These are phyloP conservation scores for Xyrauchen texanus DNA, from an alignment of 2,113 vertebrate genomes.

Conservation along the genomic window DNA sequence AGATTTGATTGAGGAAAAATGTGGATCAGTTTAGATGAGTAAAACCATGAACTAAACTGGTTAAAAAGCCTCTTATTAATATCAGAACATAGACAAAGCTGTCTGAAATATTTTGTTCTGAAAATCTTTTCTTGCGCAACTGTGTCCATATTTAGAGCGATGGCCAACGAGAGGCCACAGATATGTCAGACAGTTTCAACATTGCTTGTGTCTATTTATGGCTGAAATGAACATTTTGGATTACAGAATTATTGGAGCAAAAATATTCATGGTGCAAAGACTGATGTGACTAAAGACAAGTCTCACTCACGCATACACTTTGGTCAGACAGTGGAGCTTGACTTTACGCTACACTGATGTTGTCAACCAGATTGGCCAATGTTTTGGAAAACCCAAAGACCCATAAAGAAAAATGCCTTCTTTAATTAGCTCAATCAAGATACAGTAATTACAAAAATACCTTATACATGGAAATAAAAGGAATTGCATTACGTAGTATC, in stretches of 20 bases:
- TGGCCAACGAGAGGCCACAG: too few species aligned
- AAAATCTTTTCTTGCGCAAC: neutral
- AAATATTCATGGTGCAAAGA: slow-evolving; percentile 63
- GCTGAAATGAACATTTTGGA: slow-evolving; percentile 16
- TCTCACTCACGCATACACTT: neutral
- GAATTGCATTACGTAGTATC: neutral
- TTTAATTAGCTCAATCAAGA: neutral
- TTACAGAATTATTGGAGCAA: slow-evolving; percentile 67
- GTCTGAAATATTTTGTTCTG: slow-evolving; percentile 27
- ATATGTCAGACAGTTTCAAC: neutral
- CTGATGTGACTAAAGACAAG: slow-evolving; percentile 48
- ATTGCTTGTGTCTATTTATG: slow-evolving; percentile 25
- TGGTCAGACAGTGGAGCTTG: slow-evolving; percentile 63
- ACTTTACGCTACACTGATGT: slow-evolving; percentile 71
- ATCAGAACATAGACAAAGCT: neutral
- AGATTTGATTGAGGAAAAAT: too few species aligned
- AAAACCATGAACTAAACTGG: too few species aligned
- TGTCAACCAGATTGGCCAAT: slow-evolving; percentile 62
- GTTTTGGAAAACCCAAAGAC: slow-evolving; percentile 63
- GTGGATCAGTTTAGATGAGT: too few species aligned
- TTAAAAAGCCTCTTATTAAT: neutral
- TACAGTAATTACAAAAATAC: neutral
- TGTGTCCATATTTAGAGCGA: neutral
- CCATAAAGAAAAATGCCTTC: slow-evolving; percentile 48
- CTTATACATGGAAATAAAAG: neutral